Evolutionary conservation across 2,113 vertebrate genomes (phyloP).

Genomic region (Cheirogaleus medius): DNA sequence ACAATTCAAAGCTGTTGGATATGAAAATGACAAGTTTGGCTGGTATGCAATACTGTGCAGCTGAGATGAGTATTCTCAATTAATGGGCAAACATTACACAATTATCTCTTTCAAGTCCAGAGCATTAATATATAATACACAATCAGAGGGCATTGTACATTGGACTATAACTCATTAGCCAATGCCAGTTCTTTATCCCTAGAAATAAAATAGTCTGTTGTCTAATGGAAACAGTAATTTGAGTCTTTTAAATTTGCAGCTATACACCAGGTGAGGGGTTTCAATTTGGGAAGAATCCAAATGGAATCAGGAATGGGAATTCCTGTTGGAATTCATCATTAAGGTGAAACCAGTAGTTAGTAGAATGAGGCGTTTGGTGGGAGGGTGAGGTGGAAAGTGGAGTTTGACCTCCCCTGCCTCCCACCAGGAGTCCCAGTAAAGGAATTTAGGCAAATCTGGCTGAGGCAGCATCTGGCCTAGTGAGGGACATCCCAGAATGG

Average conservation of each 20-base stretch:
- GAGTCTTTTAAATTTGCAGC: conserved; percentile 32
- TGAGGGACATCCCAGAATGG: conserved; percentile 73
- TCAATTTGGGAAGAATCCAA: conserved; percentile 43
- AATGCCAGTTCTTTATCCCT: conserved; percentile 9
- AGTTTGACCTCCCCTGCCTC: background rate
- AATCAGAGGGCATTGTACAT: conserved; percentile 39
- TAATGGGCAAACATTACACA: conserved; percentile 68
- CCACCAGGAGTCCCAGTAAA: background rate
- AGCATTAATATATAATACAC: conserved; percentile 47
- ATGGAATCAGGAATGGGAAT: background rate
- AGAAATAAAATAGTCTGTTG: conserved; percentile 3
- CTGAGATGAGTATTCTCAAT: conserved; percentile 71
- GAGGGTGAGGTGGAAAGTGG: background rate
- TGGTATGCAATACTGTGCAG: conserved; percentile 55
- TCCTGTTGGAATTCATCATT: background rate
- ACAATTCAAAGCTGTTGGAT: conserved; percentile 62
- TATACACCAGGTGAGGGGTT: conserved; percentile 49
- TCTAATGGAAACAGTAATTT: conserved; percentile 45
- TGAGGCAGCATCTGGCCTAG: conserved; percentile 57
- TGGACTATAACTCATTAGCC: conserved; percentile 54
- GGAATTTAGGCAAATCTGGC: conserved; percentile 54
- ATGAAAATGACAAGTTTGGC: conserved; percentile 53
- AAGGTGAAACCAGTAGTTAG: background rate
- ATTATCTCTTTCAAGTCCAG: conserved; percentile 67
- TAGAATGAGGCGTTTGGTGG: background rate